A percentile compares a stretch with the other conserved stretches of the same genome.
Evolutionary conservation across 2,113 vertebrate genomes (phyloP).

Genomic region (Oxygymnocypris stewartii): DNA sequence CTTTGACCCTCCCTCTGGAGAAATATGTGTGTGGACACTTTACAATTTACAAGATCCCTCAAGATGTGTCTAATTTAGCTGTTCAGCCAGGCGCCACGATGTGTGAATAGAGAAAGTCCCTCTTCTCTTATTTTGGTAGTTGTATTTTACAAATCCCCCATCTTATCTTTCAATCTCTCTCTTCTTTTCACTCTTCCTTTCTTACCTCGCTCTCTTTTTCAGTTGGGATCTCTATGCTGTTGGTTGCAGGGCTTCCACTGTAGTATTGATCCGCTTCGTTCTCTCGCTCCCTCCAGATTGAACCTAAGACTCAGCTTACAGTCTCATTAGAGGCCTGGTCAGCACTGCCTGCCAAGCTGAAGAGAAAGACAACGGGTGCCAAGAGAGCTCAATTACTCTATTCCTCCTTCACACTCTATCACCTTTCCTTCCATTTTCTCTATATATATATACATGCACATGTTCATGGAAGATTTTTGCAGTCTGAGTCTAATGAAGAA

Average conservation of each 20-base stretch:
- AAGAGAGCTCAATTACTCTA: slow-evolving; percentile 28
- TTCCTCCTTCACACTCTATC: slow-evolving; percentile 13
- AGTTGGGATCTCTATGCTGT: slow-evolving; percentile 45
- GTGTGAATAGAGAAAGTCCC: not conserved
- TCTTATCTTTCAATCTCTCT: slow-evolving; percentile 24
- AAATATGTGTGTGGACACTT: not conserved
- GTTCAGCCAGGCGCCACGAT: not conserved
- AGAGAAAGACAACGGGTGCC: slow-evolving; percentile 28
- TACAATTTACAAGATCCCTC: not conserved
- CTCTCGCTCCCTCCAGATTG: slow-evolving; percentile 21
- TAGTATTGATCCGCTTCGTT: slow-evolving; percentile 48
- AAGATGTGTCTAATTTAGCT: not conserved
- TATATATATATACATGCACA: not conserved
- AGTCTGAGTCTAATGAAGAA: not conserved
- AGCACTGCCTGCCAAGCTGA: slow-evolving; percentile 37
- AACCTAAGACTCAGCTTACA: slow-evolving; percentile 50
- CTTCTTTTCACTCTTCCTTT: slow-evolving; percentile 40
- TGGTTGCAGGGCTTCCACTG: slow-evolving; percentile 3
- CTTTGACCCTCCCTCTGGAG: not conserved
- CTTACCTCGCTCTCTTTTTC: slow-evolving; percentile 54
- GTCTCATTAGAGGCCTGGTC: slow-evolving; percentile 46
- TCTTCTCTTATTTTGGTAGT: not conserved
- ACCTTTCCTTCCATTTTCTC: not conserved
- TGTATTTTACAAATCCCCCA: slow-evolving; percentile 9
- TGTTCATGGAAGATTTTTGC: not conserved